A percentile compares a stretch with the other conserved stretches of the same genome.
Conservation (phyloP, 2,113 vertebrate species). For the Oryzias melastigma region DNA sequence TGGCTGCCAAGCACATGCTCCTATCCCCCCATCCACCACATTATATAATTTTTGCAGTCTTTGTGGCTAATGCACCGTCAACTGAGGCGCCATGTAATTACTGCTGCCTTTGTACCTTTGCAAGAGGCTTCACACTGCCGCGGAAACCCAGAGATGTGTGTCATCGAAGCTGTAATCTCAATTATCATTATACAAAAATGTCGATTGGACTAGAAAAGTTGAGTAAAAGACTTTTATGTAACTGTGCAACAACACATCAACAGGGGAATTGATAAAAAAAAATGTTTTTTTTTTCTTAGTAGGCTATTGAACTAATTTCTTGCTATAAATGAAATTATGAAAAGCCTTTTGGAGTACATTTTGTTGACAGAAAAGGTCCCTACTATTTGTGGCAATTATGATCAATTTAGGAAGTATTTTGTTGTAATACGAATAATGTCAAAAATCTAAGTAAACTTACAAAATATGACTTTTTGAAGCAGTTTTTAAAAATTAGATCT, state of each 20-base stretch:
- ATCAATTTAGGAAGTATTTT: too few species aligned
- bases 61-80: conserved; percentile 43
- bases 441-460: too few species aligned
- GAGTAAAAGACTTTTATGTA: conserved; percentile 12
- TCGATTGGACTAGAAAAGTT: background rate
- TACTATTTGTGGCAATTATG: too few species aligned
- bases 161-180: conserved; percentile 19
- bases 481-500: too few species aligned
- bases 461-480: too few species aligned
- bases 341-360: too few species aligned
- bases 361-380: too few species aligned
- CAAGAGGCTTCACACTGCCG: conserved; percentile 14
- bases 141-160: conserved; percentile 16
- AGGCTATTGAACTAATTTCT: too few species aligned
- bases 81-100: conserved; percentile 31
- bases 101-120: conserved; percentile 33
- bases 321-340: too few species aligned
- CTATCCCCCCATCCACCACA: conserved; percentile 1
- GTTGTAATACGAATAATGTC: too few species aligned
- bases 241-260: background rate
- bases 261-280: too few species aligned
- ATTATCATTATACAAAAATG: background rate
- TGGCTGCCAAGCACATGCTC: conserved; percentile 12
- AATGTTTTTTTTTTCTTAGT: too few species aligned
- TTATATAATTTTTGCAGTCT: conserved; percentile 40